Conservation (phyloP, 2,113 vertebrate species). For the Ariopsis seemanni region DNA sequence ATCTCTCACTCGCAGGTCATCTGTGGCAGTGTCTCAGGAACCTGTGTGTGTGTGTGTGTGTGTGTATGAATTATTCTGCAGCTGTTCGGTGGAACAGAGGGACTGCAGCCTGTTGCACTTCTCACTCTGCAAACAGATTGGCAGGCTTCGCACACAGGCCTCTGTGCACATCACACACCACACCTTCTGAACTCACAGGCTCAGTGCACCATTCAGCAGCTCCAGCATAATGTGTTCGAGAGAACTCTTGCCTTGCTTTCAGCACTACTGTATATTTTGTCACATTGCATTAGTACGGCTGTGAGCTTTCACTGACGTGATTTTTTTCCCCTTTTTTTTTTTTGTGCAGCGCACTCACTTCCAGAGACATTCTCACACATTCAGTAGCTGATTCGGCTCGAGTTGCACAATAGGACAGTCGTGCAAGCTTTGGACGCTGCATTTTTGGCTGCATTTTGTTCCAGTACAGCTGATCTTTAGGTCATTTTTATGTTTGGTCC, state of each 20-base stretch:
- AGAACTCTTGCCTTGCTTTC: constrained; percentile 24
- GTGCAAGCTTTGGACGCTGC: neutral
- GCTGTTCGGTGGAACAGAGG: constrained; percentile 62
- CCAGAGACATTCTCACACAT: neutral
- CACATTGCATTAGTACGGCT: constrained; percentile 29
- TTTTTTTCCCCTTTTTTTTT: neutral
- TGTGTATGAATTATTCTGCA: constrained; percentile 70
- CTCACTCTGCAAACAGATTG: constrained; percentile 45
- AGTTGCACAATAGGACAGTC: neutral
- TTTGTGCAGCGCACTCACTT: neutral
- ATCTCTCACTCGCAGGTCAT: constrained; percentile 56
- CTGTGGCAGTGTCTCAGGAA: constrained; percentile 49
- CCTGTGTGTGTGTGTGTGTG: neutral
- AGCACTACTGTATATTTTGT: constrained; percentile 26
- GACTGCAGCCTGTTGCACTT: constrained; percentile 64
- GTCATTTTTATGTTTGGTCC: neutral
- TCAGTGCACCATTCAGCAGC: constrained; percentile 24
- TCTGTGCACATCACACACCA: constrained; percentile 37
- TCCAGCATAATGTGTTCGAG: constrained; percentile 18
- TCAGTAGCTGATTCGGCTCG: neutral
- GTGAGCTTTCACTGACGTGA: neutral
- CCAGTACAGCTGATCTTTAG: neutral
- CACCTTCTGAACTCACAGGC: neutral
- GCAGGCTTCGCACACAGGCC: constrained; percentile 35
- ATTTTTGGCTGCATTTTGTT: neutral